Evolutionary conservation across 2,113 vertebrate genomes (phyloP), one percentile per base, ranked within the genome.

Genomic region (Anoplopoma fimbria): DNA sequence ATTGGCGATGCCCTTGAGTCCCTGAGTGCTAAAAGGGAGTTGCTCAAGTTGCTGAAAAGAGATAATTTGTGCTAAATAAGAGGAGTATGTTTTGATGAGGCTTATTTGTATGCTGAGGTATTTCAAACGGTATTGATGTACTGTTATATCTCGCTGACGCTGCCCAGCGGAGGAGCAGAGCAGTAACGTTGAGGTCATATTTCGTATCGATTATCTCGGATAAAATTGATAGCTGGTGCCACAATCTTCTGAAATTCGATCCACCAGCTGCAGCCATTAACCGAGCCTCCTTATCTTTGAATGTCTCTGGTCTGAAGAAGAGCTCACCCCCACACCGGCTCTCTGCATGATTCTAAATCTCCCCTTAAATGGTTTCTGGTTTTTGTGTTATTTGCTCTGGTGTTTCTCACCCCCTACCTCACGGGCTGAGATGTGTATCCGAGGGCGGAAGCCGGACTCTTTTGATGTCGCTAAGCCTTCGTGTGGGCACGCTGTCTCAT

Each of bases 181-280:
- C 79, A 38, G 61, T 45, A 75, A 77, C 81, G 69, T 2, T 3
- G 31, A 70, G 75, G 74, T 81, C 80, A 45, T 79, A 71, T 87
- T 77, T 83, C 7, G 0, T 90, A 94, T 94, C 89, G 91, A 94
- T 94, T 91, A 90, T 77, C 71, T 73, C 34, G 12, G 42, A n/a
- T 75, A 75, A 58, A 91, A 92, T 93, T 92, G 89, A 92, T 91
- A 77, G 87, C 79, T 27, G 6, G 79, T 79, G 73, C 81, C 47
- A 42, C 82, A 64, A 21, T 79, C 77, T 60, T 74, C 78, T 69
- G 83, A 93, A 92, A 93, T 87, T 33, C 85, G 90, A 89, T 93
- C 90, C 88, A 57, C 64, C 49, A 81, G 75, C 77, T 85, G 25
- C 62, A 72, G 87, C 85, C 84, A 77, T 92, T 91, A 92, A 84